A percentile compares a stretch with the other conserved stretches of the same genome.
These are phyloP conservation scores for Pseudomugil tenellus DNA, from an alignment of 2,797 vertebrate species.

Conservation along the genomic window DNA sequence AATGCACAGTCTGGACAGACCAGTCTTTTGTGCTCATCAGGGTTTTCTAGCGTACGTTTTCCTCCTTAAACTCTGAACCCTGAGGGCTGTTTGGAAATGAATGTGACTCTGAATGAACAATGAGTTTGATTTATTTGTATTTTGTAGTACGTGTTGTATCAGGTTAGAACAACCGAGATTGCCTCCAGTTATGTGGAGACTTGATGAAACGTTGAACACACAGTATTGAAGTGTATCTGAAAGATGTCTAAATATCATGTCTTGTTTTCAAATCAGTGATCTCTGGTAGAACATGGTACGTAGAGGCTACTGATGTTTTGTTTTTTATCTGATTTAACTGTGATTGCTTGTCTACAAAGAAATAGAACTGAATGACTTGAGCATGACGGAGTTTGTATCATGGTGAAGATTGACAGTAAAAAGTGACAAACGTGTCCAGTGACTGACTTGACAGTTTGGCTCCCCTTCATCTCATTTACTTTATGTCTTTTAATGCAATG, in stretches of 20 bases:
- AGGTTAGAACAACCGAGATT: slow-evolving; percentile 51
- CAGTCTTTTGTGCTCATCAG: slow-evolving; percentile 50
- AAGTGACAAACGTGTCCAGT: slow-evolving; percentile 34
- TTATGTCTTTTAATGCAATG: slow-evolving; percentile 72
- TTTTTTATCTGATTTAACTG: slow-evolving; percentile 16
- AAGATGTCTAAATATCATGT: neutral
- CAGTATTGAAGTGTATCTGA: slow-evolving; percentile 18
- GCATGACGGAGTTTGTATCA: slow-evolving; percentile 4
- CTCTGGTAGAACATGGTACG: slow-evolving; percentile 11
- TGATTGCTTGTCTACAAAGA: slow-evolving; percentile 24
- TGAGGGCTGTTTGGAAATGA: slow-evolving; percentile 27
- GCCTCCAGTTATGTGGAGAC: slow-evolving; percentile 46
- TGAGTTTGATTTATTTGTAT: slow-evolving; percentile 27
- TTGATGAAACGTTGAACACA: slow-evolving; percentile 30
- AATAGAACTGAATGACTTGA: neutral
- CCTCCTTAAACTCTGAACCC: slow-evolving; percentile 25
- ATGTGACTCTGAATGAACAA: slow-evolving; percentile 18
- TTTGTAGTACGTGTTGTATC: slow-evolving; percentile 35
- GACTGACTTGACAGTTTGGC: slow-evolving; percentile 44
- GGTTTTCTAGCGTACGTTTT: slow-evolving; percentile 58
- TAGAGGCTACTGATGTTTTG: neutral
- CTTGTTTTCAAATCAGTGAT: slow-evolving; percentile 21
- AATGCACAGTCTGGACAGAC: slow-evolving; percentile 13
- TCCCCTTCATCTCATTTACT: slow-evolving; percentile 31
- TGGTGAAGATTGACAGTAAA: slow-evolving; percentile 37